Percentiles rank a stretch among this genome's conserved stretches.
These are phyloP conservation scores for Holothuria glaberrima DNA, from an alignment of 35 echinoderm and acorn worm species.

Conservation along the genomic window DNA sequence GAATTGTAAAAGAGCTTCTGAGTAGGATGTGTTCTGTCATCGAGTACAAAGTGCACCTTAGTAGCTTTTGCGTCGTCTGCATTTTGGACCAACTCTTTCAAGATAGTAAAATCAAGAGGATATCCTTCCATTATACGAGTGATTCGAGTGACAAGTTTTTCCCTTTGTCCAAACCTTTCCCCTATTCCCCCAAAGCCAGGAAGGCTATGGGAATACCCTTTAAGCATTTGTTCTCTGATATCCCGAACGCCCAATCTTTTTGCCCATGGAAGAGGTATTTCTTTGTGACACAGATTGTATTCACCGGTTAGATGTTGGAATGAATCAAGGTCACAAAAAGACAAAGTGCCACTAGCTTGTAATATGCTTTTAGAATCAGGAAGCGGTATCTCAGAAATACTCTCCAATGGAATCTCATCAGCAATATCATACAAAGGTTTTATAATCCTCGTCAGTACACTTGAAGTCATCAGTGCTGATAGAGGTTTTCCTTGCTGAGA, in stretches of 20 bases:
- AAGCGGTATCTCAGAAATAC: slow-evolving; percentile 21
- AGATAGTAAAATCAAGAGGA: slow-evolving; percentile 37
- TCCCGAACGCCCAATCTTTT: slow-evolving; percentile 56
- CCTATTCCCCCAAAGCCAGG: not conserved
- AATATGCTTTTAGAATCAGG: slow-evolving; percentile 54
- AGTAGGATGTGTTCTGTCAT: slow-evolving; percentile 44
- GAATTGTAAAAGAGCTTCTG: slow-evolving; percentile 57
- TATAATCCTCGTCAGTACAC: slow-evolving; percentile 21
- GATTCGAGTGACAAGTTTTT: slow-evolving; percentile 69
- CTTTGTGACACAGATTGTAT: slow-evolving; percentile 24
- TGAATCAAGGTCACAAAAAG: slow-evolving; percentile 63
- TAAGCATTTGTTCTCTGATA: slow-evolving; percentile 36
- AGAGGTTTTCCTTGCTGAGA: not conserved
- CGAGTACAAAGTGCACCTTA: slow-evolving; percentile 85
- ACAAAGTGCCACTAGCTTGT: not conserved
- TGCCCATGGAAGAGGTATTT: slow-evolving; percentile 45
- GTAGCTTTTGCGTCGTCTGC: slow-evolving; percentile 93
- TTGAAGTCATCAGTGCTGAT: not conserved
- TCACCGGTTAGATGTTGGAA: not conserved
- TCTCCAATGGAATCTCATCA: not conserved
- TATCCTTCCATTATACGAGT: slow-evolving; percentile 69
- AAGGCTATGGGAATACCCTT: not conserved
- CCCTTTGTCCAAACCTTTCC: slow-evolving; percentile 70
- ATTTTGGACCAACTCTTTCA: slow-evolving; percentile 97
- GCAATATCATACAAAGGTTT: not conserved